Conservation (phyloP, 53 echinoderm and acorn worm species). For the Echinometra lucunter region DNA sequence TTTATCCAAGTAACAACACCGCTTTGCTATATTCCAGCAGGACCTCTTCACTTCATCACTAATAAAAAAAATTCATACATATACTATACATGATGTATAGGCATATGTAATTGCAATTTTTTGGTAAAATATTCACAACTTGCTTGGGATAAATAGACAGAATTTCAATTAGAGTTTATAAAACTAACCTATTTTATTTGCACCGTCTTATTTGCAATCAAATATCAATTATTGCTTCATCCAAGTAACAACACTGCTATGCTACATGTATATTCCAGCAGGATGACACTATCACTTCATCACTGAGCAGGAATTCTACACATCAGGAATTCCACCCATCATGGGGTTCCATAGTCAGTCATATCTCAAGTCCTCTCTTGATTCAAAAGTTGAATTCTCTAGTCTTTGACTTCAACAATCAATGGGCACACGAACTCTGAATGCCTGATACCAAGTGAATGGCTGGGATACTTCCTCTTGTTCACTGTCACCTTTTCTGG, state of each 20-base stretch:
- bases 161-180: no score
- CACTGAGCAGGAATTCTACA: background rate
- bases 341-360: background rate
- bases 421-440: conserved; percentile 96
- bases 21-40: conserved; percentile 7
- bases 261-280: background rate
- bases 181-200: background rate
- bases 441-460: conserved; percentile 93
- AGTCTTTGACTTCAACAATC: conserved; percentile 93
- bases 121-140: no score
- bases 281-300: background rate
- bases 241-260: background rate
- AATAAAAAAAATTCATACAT: no score
- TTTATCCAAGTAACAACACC: background rate
- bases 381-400: conserved; percentile 52
- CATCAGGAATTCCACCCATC: background rate
- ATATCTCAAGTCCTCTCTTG: conserved; percentile 19
- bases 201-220: background rate
- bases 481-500: conserved; percentile 92
- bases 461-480: conserved; percentile 88
- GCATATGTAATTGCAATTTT: no score
- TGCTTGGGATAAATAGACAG: no score
- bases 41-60: background rate
- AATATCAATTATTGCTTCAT: background rate
- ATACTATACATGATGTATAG: no score